phyloP scores from a whole-genome alignment of 1,140 invertebrate species.

The Helicoverpa armigera region DNA sequence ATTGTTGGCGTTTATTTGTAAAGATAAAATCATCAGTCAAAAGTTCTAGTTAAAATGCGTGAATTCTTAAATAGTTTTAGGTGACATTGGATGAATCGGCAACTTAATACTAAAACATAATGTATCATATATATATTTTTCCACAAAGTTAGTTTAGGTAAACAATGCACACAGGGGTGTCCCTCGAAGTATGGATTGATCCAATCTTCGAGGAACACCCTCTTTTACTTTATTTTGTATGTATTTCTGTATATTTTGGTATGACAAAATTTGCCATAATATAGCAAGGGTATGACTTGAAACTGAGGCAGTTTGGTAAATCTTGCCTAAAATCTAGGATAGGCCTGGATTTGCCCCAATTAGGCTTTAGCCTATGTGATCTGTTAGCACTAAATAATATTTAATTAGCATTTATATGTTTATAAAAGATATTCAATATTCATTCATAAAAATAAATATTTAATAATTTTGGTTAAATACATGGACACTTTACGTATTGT shows the following conservation, averaged over 20 bases:
- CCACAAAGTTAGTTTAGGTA: neutral
- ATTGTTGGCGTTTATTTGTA: neutral
- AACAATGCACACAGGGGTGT: neutral
- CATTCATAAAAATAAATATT: too few relatives aligned
- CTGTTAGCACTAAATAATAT: neutral
- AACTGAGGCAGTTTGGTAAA: neutral
- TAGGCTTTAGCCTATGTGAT: neutral
- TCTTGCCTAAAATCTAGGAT: slow-evolving; percentile 17
- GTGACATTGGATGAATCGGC: neutral
- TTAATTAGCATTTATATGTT: neutral
- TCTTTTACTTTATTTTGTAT: neutral
- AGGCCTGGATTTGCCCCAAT: neutral
- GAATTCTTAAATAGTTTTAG: slow-evolving; percentile 27
- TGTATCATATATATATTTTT: neutral
- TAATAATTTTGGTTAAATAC: too few relatives aligned
- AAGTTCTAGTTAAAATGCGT: slow-evolving; percentile 16
- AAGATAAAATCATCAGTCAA: neutral
- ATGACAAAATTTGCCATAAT: neutral
- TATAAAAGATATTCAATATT: too few relatives aligned
- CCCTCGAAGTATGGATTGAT: too few relatives aligned
- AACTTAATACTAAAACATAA: neutral
- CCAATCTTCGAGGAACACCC: too few relatives aligned
- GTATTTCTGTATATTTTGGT: neutral
- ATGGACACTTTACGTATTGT: too few relatives aligned
- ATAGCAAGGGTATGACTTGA: neutral